phyloP scores from a whole-genome alignment of 2,888 invertebrate species.

The Dusona sp. region DNA sequence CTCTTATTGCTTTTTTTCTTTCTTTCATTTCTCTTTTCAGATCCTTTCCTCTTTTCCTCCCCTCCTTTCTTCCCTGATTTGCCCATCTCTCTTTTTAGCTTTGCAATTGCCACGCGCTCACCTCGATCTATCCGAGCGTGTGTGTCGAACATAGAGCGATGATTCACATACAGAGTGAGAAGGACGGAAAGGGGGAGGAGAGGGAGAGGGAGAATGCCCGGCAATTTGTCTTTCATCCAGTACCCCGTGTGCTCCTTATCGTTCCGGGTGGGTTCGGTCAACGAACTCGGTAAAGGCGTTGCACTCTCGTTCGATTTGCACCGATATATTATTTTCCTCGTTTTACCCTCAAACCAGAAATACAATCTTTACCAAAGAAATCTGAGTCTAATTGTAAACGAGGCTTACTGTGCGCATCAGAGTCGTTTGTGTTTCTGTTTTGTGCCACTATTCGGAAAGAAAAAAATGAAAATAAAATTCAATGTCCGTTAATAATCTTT shows the following conservation, averaged over 20 bases:
- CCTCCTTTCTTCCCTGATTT: too few relatives aligned
- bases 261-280: background rate
- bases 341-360: background rate
- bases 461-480: background rate
- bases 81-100: background rate
- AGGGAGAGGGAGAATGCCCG: slow-evolving; percentile 33
- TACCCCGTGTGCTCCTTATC: slow-evolving; percentile 20
- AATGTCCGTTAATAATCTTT: background rate
- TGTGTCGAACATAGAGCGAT: slow-evolving; percentile 30
- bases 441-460: background rate
- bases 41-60: background rate
- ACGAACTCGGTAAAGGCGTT: slow-evolving; percentile 16
- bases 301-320: slow-evolving; percentile 56
- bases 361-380: background rate
- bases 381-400: background rate
- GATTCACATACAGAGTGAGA: slow-evolving; percentile 39
- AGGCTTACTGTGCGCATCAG: background rate
- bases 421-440: background rate
- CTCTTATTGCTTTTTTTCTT: background rate
- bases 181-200: background rate
- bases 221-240: slow-evolving; percentile 58
- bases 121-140: background rate
- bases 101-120: slow-evolving; percentile 11
- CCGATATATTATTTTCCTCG: slow-evolving; percentile 24
- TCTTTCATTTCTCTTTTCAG: background rate